These are phyloP conservation scores for Arge pagana DNA, from an alignment of 2,888 invertebrate genomes.

Conservation along the genomic window DNA sequence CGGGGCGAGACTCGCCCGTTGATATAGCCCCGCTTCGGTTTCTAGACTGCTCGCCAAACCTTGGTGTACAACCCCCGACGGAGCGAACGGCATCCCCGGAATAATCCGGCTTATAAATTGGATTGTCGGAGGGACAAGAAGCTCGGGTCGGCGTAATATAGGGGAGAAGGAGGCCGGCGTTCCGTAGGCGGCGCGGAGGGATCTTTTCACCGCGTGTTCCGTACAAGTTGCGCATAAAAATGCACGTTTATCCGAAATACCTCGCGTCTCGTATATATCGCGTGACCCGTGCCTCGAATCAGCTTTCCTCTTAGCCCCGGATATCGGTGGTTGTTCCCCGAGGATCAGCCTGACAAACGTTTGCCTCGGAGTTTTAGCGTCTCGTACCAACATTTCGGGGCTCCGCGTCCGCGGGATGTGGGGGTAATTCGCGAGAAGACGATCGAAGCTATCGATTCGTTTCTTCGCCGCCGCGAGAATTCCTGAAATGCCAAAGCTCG, in stretches of 20 bases:
- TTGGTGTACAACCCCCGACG: conserved; percentile 23
- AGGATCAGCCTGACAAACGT: too few species aligned
- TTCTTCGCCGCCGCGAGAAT: too few species aligned
- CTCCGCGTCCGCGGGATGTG: too few species aligned
- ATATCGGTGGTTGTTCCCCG: too few species aligned
- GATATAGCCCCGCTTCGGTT: conserved; percentile 2
- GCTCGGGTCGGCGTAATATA: conserved; percentile 8
- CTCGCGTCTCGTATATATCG: neutral
- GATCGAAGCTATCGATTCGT: too few species aligned
- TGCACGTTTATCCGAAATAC: neutral
- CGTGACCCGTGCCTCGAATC: too few species aligned
- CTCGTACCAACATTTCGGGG: too few species aligned
- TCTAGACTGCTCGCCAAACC: conserved; percentile 6
- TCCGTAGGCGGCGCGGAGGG: conserved; percentile 29
- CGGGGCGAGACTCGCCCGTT: conserved; percentile 23
- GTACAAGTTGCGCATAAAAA: conserved; percentile 3
- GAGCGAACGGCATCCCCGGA: conserved; percentile 33
- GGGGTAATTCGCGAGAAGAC: too few species aligned
- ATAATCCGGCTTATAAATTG: conserved; percentile 57
- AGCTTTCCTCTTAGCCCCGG: too few species aligned
- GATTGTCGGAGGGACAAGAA: conserved; percentile 44
- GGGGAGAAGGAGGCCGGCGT: conserved; percentile 3
- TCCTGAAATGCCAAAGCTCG: too few species aligned
- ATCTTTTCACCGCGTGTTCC: conserved; percentile 7
- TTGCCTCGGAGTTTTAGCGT: too few species aligned